Percentiles rank a stretch among this genome's conserved stretches.
Conservation (phyloP, 2,113 vertebrate genomes). For the Amazona vittata region DNA sequence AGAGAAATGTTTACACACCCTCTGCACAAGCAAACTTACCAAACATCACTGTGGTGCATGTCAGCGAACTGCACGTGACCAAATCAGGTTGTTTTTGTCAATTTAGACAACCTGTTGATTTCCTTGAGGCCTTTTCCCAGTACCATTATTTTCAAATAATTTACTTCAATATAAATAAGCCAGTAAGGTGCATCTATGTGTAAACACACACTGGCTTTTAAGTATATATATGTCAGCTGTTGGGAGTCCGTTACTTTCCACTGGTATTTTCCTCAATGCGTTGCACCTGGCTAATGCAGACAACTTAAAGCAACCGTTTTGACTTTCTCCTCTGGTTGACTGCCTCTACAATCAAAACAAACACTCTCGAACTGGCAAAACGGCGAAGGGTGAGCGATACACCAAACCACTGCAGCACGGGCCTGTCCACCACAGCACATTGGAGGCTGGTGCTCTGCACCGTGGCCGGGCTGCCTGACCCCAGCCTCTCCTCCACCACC, state of each 20-base stretch:
- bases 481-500: too few species aligned
- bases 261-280: accelerated
- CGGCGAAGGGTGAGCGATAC: accelerated
- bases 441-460: neutral
- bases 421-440: accelerated
- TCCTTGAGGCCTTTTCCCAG: neutral
- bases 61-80: too few species aligned
- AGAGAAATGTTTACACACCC: neutral
- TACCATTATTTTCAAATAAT: neutral
- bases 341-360: neutral
- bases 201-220: accelerated
- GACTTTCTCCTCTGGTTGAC: neutral
- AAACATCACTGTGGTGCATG: accelerated
- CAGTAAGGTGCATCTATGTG: accelerated
- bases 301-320: neutral
- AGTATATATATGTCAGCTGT: neutral
- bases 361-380: accelerated
- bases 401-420: accelerated
- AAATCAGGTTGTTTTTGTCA: accelerated
- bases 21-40: neutral
- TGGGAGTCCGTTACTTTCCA: neutral
- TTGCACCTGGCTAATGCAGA: accelerated
- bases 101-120: accelerated
- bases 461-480: neutral
- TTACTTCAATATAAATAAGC: neutral